Evolutionary conservation across 1,140 invertebrate genomes (phyloP).

Genomic region (Nephila pilipes): DNA sequence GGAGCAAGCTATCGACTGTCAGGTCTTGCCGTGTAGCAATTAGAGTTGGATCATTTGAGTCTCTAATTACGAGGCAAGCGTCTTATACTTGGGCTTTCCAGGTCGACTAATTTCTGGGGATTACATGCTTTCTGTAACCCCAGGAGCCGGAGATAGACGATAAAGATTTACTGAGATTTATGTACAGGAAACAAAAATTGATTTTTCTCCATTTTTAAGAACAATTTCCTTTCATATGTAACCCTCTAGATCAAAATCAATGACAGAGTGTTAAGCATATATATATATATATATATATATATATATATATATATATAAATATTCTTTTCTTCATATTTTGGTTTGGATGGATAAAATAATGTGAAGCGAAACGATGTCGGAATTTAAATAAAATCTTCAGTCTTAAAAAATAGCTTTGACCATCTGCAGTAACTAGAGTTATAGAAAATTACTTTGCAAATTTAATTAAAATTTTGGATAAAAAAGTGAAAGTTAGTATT

Average conservation of each 20-base stretch:
- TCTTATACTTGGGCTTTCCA: constrained; percentile 35
- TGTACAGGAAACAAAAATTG: neutral
- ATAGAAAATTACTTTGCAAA: no score
- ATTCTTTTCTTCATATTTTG: no score
- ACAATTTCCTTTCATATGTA: neutral
- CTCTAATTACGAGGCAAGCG: constrained; percentile 34
- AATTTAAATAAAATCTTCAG: no score
- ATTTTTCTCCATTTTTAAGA: neutral
- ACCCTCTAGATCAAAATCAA: neutral
- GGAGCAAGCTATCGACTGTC: constrained; percentile 40
- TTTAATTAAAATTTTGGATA: no score
- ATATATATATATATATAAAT: no score
- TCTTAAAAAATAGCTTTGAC: no score
- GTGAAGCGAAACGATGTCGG: no score
- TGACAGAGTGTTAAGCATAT: neutral
- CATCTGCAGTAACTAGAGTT: no score
- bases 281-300: no score
- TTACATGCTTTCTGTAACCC: constrained; percentile 33
- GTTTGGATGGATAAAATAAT: no score
- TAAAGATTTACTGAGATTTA: constrained; percentile 29
- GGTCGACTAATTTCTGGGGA: constrained; percentile 39
- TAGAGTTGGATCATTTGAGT: constrained; percentile 45
- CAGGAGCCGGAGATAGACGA: neutral
- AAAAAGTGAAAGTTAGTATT: no score
- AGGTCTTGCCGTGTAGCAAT: constrained; percentile 40